Evolutionary conservation across 2,113 vertebrate species (phyloP).

Genomic region (Bubo bubo): DNA sequence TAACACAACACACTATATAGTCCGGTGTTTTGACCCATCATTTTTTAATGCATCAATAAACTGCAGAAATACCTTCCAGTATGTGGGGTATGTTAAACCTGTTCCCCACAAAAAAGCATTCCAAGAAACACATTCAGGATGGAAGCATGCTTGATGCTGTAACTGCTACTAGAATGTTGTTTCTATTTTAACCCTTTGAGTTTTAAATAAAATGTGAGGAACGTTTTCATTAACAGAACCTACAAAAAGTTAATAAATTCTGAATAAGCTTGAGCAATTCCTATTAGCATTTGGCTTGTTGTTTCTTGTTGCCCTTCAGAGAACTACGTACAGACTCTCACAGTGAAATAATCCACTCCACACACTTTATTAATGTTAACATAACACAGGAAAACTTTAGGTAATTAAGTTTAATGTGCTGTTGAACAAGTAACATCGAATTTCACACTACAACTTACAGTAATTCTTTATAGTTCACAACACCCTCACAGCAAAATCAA

Average conservation of each 20-base stretch:
- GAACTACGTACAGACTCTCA: background rate
- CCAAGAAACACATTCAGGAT: background rate
- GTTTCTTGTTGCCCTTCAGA: background rate
- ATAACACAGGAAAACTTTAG: background rate
- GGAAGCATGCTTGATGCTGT: background rate
- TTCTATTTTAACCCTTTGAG: background rate
- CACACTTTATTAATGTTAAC: constrained; percentile 1
- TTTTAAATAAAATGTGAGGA: background rate
- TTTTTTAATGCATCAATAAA: background rate
- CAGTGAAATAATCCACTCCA: background rate
- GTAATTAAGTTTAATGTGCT: constrained; percentile 30
- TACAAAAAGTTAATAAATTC: background rate
- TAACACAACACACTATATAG: background rate
- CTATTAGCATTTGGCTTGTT: background rate
- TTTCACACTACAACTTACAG: constrained; percentile 24
- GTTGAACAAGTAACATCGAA: background rate
- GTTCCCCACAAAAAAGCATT: background rate
- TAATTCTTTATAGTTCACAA: background rate
- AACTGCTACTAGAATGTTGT: background rate
- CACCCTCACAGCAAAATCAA: constrained; percentile 24
- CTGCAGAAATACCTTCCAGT: background rate
- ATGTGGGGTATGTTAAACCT: background rate
- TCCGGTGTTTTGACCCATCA: background rate
- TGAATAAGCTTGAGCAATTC: background rate
- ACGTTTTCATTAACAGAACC: background rate